Percentiles rank a stretch among this genome's conserved stretches.
phyloP scores from a whole-genome alignment of 2,113 vertebrate species.

The Tetrao urogallus region DNA sequence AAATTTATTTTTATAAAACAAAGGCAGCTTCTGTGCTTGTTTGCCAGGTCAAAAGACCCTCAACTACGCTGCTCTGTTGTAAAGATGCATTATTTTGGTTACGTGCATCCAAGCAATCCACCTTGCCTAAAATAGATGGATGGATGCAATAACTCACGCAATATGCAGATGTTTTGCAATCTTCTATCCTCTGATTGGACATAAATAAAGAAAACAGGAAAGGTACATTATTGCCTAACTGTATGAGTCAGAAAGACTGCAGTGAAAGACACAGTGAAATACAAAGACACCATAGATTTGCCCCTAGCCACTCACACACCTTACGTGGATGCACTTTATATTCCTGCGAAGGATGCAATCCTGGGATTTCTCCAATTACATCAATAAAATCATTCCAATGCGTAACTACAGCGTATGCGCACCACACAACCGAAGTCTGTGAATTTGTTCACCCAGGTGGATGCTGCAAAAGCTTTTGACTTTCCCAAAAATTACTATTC shows the following conservation, averaged over 20 bases:
- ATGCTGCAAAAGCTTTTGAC: not conserved
- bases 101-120: not conserved
- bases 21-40: not conserved
- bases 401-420: not conserved
- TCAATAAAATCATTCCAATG: not conserved
- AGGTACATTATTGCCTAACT: not conserved
- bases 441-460: not conserved
- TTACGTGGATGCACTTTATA: not conserved
- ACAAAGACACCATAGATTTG: not conserved
- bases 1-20: not conserved
- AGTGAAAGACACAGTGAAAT: not conserved
- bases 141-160: constrained; percentile 1
- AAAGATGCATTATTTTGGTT: not conserved
- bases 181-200: not conserved
- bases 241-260: not conserved
- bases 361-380: not conserved
- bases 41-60: not conserved
- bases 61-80: not conserved
- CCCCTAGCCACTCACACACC: not conserved
- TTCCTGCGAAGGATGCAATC: accelerated
- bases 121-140: not conserved
- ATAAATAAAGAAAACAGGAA: constrained; percentile 39
- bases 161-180: constrained; percentile 1
- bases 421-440: not conserved
- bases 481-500: not conserved